Evolutionary conservation across 2,113 vertebrate genomes (phyloP), one percentile per base, ranked within the genome.

Genomic region (Pagrus major): DNA sequence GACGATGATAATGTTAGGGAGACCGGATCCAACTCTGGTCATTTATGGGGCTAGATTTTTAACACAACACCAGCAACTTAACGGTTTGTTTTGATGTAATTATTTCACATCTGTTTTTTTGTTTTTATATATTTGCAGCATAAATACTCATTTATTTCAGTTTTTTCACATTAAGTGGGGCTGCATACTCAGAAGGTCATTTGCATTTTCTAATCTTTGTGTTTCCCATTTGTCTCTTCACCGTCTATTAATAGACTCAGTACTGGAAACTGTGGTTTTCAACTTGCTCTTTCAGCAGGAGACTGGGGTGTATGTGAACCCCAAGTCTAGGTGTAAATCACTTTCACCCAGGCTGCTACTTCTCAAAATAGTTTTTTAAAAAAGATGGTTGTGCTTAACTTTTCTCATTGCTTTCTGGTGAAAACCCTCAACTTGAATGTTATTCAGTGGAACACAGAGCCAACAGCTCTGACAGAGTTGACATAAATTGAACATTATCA

Each of bases 1-100:
- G 42, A 58, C 68, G 27, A 61, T 63, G 63, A 76, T 51, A 59
- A 46, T 68, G 37, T 67, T 65, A 39, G 56, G 46, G 31, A 56
- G 41, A 73, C 44, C 23, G 16, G 5, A 44, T 64, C 29, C 23
- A 31, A n/a, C 39, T 31, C 11, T 58, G 37, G 46, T 27, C 3
- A 51, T 52, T 20, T 64, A 9, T 29, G 23, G 33, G 15, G 21
- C 14, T 20, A 5, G 12, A 42, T 25, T 46, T 6, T 21, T 46
- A n/a, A n/a, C n/a, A n/a, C n/a, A n/a, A n/a, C n/a, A n/a, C n/a
- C n/a, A n/a, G n/a, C n/a, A n/a, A n/a, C n/a, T n/a, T n/a, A n/a
- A n/a, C n/a, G n/a, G n/a, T n/a, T n/a, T n/a, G n/a, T n/a, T n/a
- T n/a, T n/a, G n/a, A n/a, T n/a, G n/a, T n/a, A n/a, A n/a, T n/a